Conservation (phyloP, 2,113 vertebrate species). For the Calypte anna region DNA sequence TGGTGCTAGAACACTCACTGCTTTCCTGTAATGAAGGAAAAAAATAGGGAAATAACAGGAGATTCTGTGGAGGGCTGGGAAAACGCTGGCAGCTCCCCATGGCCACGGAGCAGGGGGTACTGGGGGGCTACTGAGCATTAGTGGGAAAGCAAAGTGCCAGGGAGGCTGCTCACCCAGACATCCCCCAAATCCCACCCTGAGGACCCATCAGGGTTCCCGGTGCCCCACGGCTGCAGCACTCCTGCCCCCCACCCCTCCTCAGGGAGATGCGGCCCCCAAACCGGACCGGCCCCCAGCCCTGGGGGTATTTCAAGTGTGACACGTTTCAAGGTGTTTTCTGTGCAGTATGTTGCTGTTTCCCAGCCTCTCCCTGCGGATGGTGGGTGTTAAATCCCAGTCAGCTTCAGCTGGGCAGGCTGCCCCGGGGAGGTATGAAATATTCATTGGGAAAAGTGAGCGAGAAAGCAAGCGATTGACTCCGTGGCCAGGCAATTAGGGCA, state of each 20-base stretch:
- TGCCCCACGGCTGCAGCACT: accelerated
- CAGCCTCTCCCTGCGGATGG: accelerated
- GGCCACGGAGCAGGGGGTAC: accelerated
- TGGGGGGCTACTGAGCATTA: accelerated
- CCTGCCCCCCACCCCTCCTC: accelerated
- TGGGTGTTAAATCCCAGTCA: neutral
- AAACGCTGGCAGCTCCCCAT: accelerated
- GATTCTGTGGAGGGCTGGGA: accelerated
- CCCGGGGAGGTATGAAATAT: neutral
- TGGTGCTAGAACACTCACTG: neutral
- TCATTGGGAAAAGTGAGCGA: accelerated
- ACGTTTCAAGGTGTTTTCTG: neutral
- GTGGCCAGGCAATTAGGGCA: accelerated
- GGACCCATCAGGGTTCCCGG: no score
- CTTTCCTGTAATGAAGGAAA: constrained; percentile 24
- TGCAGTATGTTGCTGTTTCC: accelerated
- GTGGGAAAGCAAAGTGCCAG: neutral
- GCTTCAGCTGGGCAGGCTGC: accelerated
- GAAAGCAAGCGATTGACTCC: neutral
- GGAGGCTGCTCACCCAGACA: no score
- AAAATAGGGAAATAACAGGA: neutral
- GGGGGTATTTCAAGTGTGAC: neutral
- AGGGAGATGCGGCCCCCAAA: accelerated
- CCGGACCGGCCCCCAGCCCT: accelerated
- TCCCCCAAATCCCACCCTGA: no score